Evolutionary conservation across 2,113 vertebrate genomes (phyloP), one percentile per base, ranked within the genome.

Genomic region (Psilopsiagon aymara): DNA sequence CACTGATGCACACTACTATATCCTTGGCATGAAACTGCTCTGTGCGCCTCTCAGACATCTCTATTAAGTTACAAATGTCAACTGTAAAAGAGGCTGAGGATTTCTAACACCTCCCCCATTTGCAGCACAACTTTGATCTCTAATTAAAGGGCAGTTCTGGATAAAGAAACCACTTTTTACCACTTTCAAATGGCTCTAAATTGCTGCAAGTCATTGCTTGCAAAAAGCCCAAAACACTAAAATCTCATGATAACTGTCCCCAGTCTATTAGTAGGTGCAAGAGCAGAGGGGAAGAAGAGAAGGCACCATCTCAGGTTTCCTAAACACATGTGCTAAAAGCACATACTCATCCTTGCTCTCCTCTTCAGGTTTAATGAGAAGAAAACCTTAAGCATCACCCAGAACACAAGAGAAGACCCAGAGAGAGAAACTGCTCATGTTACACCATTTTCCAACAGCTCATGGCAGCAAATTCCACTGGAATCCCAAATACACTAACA

Each of bases 31-130:
- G 80, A 81, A 67, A 55, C 64, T 91, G 80, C 68, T 64, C 9
- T 59, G 35, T 14, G 20, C 70, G 88, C 60, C 88, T 70, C 82
- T 75, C 80, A 90, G 73, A 86, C 39, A 43, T 71, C 37, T 91
- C 88, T 63, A 67, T 41, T 81, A 90, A 93, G 35, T 41, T 90
- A 83, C 55, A 92, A 78, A 92, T 7, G 35, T 53, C 91, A 94
- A 68, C 46, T 84, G 46, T 71, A 55, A 69, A 93, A 88, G 52
- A 84, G 14, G 64, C 17, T 86, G 46, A 90, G 52, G 64, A 78
- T 71, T 90, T 70, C 43, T 71, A 95, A 92, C 46, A 71, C 18
- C 43, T 60, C 13, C n/a, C 5, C 6, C 4, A 37, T 91, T 70
- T 74, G 64, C 73, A 64, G 55, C 55, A 81, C 31, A 70, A 67